Evolutionary conservation across 2,797 vertebrate species (phyloP).

Genomic region (Gadopsis marmoratus): DNA sequence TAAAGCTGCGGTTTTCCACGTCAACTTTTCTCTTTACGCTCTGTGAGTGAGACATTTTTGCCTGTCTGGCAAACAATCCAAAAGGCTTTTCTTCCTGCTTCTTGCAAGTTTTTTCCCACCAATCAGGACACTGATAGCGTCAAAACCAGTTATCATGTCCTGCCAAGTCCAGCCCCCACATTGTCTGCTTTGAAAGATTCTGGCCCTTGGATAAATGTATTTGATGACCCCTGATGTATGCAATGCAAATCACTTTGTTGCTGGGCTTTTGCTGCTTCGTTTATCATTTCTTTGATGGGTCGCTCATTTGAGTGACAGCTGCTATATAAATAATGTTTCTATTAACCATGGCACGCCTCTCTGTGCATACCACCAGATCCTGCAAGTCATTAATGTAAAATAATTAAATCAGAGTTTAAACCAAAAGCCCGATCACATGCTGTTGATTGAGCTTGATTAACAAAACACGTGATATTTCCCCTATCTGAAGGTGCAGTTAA

Average conservation of each 20-base stretch:
- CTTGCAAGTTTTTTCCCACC: no score
- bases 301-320: conserved; percentile 46
- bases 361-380: conserved; percentile 21
- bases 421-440: conserved; percentile 40
- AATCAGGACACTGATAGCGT: no score
- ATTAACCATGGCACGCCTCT: conserved; percentile 15
- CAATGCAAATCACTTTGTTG: background rate
- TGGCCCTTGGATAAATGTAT: no score
- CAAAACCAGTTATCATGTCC: no score
- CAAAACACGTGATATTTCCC: conserved; percentile 25
- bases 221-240: no score
- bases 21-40: no score
- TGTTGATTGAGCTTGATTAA: conserved; percentile 44
- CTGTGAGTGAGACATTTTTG: no score
- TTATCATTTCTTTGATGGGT: background rate
- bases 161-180: no score
- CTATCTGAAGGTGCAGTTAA: conserved; percentile 8
- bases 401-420: conserved; percentile 56
- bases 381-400: conserved; percentile 38
- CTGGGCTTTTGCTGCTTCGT: background rate
- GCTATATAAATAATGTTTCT: conserved; percentile 20
- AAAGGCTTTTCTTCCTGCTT: no score
- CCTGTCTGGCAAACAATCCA: no score
- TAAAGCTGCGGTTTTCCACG: no score
- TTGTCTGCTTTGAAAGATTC: no score